These are phyloP conservation scores for Agapostemon virescens DNA, from an alignment of 2,888 invertebrate genomes.

Conservation along the genomic window DNA sequence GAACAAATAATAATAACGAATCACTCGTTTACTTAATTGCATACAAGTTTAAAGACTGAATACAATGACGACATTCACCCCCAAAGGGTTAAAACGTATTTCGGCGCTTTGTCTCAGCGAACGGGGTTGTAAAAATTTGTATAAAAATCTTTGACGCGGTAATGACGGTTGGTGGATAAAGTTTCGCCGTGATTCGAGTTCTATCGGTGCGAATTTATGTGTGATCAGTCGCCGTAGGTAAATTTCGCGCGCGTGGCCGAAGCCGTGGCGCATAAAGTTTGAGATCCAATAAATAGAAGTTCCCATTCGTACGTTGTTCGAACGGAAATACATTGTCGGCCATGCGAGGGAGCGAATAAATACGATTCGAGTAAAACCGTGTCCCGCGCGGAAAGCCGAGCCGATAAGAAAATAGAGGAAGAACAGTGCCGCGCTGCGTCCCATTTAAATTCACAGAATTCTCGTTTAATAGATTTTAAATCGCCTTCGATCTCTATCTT, in stretches of 20 bases:
- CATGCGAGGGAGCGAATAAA: not conserved
- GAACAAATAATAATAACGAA: too few species aligned
- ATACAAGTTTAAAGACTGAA: too few species aligned
- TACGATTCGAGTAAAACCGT: not conserved
- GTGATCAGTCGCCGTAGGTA: not conserved
- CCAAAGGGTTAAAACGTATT: too few species aligned
- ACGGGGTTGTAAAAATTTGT: not conserved
- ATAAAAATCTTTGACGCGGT: not conserved
- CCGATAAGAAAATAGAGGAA: not conserved
- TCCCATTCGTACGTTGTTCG: not conserved
- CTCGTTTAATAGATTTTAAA: constrained; percentile 44
- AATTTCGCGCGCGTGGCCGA: not conserved
- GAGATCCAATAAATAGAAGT: not conserved
- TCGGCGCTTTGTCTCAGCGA: not conserved
- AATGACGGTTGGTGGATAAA: not conserved
- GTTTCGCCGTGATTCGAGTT: not conserved
- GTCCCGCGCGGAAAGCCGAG: not conserved
- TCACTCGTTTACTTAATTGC: too few species aligned
- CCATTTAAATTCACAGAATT: constrained; percentile 36
- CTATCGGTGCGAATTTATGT: not conserved
- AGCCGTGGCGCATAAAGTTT: not conserved
- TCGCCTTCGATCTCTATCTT: not conserved
- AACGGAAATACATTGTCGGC: constrained; percentile 10
- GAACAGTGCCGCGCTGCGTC: not conserved
- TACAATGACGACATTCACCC: too few species aligned